Conservation (phyloP, 1,140 invertebrate species). For the Drosophila sproati region DNA sequence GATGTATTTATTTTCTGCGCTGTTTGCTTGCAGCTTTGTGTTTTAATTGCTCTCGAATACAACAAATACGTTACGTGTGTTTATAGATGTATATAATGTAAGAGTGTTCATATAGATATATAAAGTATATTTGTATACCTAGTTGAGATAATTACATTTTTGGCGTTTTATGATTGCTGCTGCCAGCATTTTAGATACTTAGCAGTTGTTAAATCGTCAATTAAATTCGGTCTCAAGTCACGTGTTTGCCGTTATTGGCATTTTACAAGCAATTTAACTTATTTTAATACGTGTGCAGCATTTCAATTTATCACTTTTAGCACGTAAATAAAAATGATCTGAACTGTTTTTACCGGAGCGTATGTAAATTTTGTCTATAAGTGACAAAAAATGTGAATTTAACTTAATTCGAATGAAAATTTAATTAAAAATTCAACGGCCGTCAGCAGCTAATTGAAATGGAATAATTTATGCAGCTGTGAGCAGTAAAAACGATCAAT, state of each 20-base stretch:
- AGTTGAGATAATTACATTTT: conserved; percentile 58
- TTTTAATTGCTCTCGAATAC: conserved; percentile 50
- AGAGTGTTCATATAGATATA: conserved; percentile 8
- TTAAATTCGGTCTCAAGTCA: conserved; percentile 52
- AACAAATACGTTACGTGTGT: not conserved
- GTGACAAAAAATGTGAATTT: conserved; percentile 1
- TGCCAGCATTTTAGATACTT: conserved; percentile 35
- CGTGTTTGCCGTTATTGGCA: conserved; percentile 59
- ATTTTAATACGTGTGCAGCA: conserved; percentile 49
- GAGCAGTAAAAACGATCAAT: conserved; percentile 14
- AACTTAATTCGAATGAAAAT: not conserved
- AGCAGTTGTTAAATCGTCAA: conserved; percentile 34
- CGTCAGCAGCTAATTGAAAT: conserved; percentile 46
- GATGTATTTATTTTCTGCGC: conserved; percentile 20
- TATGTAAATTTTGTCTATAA: conserved; percentile 22
- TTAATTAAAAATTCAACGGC: conserved; percentile 35
- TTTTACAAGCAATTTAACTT: conserved; percentile 48
- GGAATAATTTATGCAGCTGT: conserved; percentile 51
- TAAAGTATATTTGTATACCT: conserved; percentile 6
- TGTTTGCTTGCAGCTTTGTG: conserved; percentile 13
- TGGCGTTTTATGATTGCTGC: conserved; percentile 48
- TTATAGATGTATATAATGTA: not conserved
- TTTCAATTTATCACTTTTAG: conserved; percentile 36
- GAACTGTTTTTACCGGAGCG: not conserved
- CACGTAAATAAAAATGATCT: conserved; percentile 28